Evolutionary conservation across 2,888 invertebrate genomes (phyloP).

Genomic region (Bembecia ichneumoniformis): DNA sequence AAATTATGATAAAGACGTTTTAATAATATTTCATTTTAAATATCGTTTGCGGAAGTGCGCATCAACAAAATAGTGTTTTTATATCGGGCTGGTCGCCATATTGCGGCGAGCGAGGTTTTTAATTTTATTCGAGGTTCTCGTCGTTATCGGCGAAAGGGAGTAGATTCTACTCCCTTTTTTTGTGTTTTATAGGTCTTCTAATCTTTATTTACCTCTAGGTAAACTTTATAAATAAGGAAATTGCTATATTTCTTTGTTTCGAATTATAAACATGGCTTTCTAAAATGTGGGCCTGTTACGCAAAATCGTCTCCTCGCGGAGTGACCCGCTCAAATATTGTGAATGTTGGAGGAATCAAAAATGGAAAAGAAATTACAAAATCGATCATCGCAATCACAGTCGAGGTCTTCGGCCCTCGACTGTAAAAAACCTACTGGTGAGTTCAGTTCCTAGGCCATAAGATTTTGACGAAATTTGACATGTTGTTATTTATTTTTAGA

Average conservation of each 20-base stretch:
- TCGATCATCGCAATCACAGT: constrained; percentile 77
- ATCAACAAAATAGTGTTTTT: constrained; percentile 30
- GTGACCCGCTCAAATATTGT: constrained; percentile 72
- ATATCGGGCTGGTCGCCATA: constrained; percentile 78
- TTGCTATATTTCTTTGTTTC: constrained; percentile 69
- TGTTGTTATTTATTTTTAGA: constrained; percentile 7
- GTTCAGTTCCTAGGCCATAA: constrained; percentile 19
- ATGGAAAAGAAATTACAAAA: constrained; percentile 86
- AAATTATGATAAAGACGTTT: no score
- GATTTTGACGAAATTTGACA: constrained; percentile 25
- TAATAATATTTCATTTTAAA: constrained; percentile 2
- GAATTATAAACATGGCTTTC: constrained; percentile 82
- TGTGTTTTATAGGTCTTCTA: constrained; percentile 38
- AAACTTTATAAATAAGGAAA: constrained; percentile 37
- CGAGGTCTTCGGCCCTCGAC: constrained; percentile 81
- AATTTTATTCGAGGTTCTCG: constrained; percentile 64
- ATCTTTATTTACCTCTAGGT: constrained; percentile 43
- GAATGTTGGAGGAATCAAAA: constrained; percentile 71
- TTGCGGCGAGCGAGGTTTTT: constrained; percentile 74
- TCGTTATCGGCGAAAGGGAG: constrained; percentile 80
- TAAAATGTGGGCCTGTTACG: constrained; percentile 84
- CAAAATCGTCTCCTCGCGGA: constrained; percentile 81
- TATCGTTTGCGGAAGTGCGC: constrained; percentile 52
- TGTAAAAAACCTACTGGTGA: constrained; percentile 81
- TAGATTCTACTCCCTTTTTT: constrained; percentile 72